Base-by-base conservation (phyloP, 2,888 invertebrate species). In the Epistrophe grossulariae region DNA sequence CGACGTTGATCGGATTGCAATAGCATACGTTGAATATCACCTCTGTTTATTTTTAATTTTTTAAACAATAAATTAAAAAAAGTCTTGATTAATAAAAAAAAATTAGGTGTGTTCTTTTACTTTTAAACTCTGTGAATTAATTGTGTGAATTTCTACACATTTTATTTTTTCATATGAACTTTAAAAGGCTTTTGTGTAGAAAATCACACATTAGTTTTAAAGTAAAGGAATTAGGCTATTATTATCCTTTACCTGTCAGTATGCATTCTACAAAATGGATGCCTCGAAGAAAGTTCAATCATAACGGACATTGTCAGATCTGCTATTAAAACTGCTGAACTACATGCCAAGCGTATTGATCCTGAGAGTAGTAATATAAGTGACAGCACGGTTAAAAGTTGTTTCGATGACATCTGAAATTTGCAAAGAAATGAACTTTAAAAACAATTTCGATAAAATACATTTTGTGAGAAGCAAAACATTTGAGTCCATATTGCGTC, bases 301-400 rank as follows among this genome's bases (percentile, higher is more conserved):
- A 95, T 95, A 82, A 94, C 94, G 5, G 95, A 94, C 95, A 95
- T 95, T 48, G 94, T 94, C 89, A 93, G 93, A 89, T 95, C 95
- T 0, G 95, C 94, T 76, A 95, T 95, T 55, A 95, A 92, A 7
- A 95, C 95, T 11, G 94, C 92, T 48, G 93, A 93, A 15, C 91
- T 89, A 19, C 72, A 74, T 68, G 74, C 60, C 35, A 59, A 57
- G 7, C 57, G 77, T 17, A 84, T 57, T 1, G 76, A 17, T 13
- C 80, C 82, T 38, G 80, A 76, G n/a, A 88, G 35, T 10, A 88
- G 19, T 60, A 81, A 48, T 17, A 50, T 24, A 35, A 84, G 7
- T 38, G 60, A 68, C 17, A 83, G 13, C 8, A 72, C n/a, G 1
- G 17, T 68, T 7, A 66, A 48, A 55, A 76, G 50, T 28, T 72